Evolutionary conservation across 2,888 invertebrate genomes (phyloP).

Genomic region (Eristalis intricaria): DNA sequence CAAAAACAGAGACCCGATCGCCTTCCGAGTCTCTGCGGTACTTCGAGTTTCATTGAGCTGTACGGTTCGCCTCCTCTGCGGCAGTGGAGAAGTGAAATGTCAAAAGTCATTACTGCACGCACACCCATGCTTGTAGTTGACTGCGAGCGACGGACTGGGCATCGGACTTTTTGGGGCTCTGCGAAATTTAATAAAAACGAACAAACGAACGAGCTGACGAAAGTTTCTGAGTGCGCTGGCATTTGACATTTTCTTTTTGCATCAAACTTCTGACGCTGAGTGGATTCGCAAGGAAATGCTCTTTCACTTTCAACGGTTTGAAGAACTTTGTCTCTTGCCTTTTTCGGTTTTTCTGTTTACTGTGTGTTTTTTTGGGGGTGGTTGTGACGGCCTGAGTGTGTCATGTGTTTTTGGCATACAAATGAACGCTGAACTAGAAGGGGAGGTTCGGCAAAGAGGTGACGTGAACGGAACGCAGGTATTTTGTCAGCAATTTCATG

Average conservation of each 20-base stretch:
- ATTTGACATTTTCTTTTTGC: conserved; percentile 43
- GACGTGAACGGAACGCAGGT: neutral
- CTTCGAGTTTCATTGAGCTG: neutral
- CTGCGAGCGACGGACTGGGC: neutral
- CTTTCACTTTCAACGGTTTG: conserved; percentile 24
- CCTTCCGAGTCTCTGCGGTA: conserved; percentile 23
- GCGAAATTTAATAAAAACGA: conserved; percentile 63
- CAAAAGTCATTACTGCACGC: conserved; percentile 44
- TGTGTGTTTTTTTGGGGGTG: neutral
- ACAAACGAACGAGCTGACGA: conserved; percentile 31
- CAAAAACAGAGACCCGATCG: conserved; percentile 39
- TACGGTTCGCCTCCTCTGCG: too few species aligned
- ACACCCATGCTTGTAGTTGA: neutral
- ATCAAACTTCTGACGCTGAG: conserved; percentile 39
- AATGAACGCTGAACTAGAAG: neutral
- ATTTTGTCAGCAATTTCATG: conserved; percentile 3
- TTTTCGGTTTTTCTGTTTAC: conserved; percentile 3
- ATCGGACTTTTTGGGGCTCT: conserved; percentile 1
- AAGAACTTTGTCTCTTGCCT: neutral
- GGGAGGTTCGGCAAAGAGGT: neutral
- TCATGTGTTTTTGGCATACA: conserved; percentile 24
- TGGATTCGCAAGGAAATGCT: conserved; percentile 38
- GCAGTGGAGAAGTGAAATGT: conserved; percentile 24
- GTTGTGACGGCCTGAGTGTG: neutral
- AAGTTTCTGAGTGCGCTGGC: conserved; percentile 35